Conservation (phyloP, 2,113 vertebrate species). For the Isichthys henryi region DNA sequence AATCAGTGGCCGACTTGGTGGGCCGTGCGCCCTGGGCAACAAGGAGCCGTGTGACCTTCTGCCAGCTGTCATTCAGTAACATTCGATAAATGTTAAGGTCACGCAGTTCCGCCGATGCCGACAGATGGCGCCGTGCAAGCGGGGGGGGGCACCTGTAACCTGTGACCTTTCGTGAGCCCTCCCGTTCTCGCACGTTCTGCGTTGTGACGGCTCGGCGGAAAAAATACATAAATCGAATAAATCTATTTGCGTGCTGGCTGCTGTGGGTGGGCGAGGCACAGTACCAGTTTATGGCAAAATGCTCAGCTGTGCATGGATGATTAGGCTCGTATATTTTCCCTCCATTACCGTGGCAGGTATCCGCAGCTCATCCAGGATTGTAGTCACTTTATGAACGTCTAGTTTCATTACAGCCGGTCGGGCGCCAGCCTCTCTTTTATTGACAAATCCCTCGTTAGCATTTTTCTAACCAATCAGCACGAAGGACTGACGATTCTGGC, state of each 20-base stretch:
- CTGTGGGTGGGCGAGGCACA: background rate
- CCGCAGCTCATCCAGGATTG: background rate
- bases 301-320: background rate
- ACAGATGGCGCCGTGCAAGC: constrained; percentile 33
- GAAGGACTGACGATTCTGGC: background rate
- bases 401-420: background rate
- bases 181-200: background rate
- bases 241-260: background rate
- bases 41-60: background rate
- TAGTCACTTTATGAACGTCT: background rate
- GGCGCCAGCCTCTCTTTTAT: background rate
- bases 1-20: constrained; percentile 7
- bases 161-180: constrained; percentile 32
- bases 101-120: constrained; percentile 16
- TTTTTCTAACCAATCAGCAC: background rate
- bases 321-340: background rate
- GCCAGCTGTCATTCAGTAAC: constrained; percentile 36
- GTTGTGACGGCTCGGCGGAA: background rate
- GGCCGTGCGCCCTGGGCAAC: background rate
- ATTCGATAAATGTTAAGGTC: constrained; percentile 22
- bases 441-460: background rate
- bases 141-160: constrained; percentile 25
- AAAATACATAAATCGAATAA: background rate
- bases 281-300: background rate
- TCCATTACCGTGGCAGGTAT: background rate